A percentile compares a stretch with the other conserved stretches of the same genome.
Conservation (phyloP, 2,797 vertebrate genomes). For the Bufotes viridis region DNA sequence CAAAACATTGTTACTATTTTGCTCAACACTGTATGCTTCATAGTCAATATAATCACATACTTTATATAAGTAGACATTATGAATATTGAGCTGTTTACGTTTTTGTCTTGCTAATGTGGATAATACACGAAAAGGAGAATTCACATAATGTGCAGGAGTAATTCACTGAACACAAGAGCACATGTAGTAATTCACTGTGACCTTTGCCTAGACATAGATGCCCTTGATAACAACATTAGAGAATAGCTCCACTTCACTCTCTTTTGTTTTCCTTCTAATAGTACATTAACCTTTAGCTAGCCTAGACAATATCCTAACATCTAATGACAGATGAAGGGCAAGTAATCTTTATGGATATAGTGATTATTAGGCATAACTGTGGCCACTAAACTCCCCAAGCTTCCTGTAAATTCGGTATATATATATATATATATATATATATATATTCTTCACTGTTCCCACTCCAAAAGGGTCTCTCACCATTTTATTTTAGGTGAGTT, state of each 20-base stretch:
- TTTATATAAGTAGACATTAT: neutral
- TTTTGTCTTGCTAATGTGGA: neutral
- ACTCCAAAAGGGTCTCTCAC: too few relatives aligned
- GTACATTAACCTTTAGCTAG: constrained; percentile 47
- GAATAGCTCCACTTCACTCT: neutral
- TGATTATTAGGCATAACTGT: constrained; percentile 31
- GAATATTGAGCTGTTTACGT: neutral
- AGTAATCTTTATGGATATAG: constrained; percentile 18
- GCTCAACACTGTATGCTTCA: too few relatives aligned
- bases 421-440: too few relatives aligned
- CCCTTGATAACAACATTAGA: constrained; percentile 12
- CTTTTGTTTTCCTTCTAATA: constrained; percentile 47
- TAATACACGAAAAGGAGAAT: neutral
- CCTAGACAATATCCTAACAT: neutral
- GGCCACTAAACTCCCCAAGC: neutral
- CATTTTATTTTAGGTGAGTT: too few relatives aligned
- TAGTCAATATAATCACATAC: neutral
- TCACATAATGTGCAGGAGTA: neutral
- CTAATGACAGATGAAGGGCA: constrained; percentile 34
- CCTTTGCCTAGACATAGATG: constrained; percentile 41
- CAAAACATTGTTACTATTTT: too few relatives aligned
- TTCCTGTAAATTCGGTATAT: neutral
- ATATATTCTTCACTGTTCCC: too few relatives aligned
- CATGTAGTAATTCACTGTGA: constrained; percentile 28
- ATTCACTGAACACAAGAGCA: constrained; percentile 4